Conservation (phyloP, 2,113 vertebrate species). For the Podarcis muralis region DNA sequence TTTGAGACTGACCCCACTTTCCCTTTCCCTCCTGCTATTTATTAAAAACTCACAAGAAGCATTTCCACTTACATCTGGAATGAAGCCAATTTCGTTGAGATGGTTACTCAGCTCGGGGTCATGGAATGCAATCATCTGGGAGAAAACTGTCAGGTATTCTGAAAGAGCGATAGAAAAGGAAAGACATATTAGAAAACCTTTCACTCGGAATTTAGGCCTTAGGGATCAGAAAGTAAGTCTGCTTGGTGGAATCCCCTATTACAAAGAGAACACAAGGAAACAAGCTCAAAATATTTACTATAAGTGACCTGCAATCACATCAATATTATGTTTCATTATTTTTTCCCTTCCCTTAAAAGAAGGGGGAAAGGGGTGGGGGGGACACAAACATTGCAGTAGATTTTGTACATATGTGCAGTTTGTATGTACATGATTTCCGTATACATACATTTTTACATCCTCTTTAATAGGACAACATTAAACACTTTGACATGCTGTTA, state of each 20-base stretch:
- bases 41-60: not conserved
- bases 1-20: not conserved
- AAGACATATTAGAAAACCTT: not conserved
- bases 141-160: conserved; percentile 98
- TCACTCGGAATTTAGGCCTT: not conserved
- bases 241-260: not conserved
- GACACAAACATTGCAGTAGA: not conserved
- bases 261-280: not conserved
- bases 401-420: not conserved
- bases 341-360: not conserved
- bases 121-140: conserved; percentile 98
- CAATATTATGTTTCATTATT: not conserved
- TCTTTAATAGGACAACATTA: not conserved
- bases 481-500: not conserved
- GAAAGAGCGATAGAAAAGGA: conserved; percentile 50
- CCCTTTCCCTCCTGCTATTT: not conserved
- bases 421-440: not conserved
- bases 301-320: not conserved
- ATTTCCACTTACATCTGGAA: conserved; percentile 92
- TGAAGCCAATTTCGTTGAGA: conserved; percentile 98
- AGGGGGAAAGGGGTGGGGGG: not conserved
- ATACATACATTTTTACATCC: not conserved
- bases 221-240: not conserved
- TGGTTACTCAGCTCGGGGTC: conserved; percentile 98
- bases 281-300: not conserved